A percentile compares a stretch with the other conserved stretches of the same genome.
phyloP scores from a whole-genome alignment of 1,140 invertebrate genomes.

The Pseudomyrmex concolor region DNA sequence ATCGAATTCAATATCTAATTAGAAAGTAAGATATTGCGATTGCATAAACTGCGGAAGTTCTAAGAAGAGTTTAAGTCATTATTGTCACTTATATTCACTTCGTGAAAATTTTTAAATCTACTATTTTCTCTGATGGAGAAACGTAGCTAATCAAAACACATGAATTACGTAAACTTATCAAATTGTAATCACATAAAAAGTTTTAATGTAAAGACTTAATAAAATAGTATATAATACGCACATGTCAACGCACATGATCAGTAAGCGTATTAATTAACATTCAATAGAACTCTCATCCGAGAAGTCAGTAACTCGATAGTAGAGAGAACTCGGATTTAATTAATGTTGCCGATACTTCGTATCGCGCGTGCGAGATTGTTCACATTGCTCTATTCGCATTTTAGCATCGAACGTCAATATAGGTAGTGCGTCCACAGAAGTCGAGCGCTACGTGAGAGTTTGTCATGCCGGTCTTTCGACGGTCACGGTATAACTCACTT shows the following conservation, averaged over 20 bases:
- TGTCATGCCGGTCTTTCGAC: slow-evolving; percentile 61
- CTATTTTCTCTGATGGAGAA: too few relatives aligned
- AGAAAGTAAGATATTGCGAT: slow-evolving; percentile 29
- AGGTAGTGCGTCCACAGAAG: slow-evolving; percentile 56
- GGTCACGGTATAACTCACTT: slow-evolving; percentile 75
- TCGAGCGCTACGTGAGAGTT: slow-evolving; percentile 55
- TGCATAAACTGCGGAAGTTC: background rate
- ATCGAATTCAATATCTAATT: background rate
- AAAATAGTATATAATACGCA: background rate
- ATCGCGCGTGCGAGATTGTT: slow-evolving; percentile 20
- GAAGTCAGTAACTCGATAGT: slow-evolving; percentile 5
- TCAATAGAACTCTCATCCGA: slow-evolving; percentile 19
- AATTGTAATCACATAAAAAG: background rate
- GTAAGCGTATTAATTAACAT: slow-evolving; percentile 11
- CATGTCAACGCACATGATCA: slow-evolving; percentile 15
- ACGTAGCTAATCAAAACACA: background rate
- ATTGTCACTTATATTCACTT: background rate
- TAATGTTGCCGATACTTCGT: background rate
- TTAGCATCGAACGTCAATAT: slow-evolving; percentile 22
- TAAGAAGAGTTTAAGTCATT: background rate
- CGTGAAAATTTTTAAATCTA: too few relatives aligned
- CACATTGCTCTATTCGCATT: slow-evolving; percentile 1
- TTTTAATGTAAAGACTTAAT: slow-evolving; percentile 3
- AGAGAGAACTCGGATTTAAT: slow-evolving; percentile 26
- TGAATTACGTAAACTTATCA: background rate